Evolutionary conservation across 2,113 vertebrate species (phyloP).

Genomic region (Siphamia tubifer): DNA sequence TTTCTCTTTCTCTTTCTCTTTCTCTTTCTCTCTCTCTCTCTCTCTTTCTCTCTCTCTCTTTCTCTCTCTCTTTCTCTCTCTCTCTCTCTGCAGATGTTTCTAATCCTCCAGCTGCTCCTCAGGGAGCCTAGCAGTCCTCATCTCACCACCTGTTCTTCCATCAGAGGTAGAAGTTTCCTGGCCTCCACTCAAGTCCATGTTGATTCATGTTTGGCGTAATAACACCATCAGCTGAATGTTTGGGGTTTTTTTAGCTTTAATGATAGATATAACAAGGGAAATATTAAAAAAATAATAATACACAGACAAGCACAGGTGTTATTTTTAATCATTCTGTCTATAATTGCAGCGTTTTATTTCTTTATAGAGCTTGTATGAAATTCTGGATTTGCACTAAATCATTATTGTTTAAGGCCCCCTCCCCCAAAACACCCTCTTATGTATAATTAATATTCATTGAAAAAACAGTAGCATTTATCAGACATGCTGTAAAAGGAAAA

Average conservation of each 20-base stretch:
- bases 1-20: background rate
- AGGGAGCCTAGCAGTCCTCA: background rate
- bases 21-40: background rate
- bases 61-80: too few species aligned
- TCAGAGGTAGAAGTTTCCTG: background rate
- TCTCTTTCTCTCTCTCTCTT: background rate
- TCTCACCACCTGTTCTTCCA: slow-evolving; percentile 14
- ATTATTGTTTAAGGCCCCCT: too few species aligned
- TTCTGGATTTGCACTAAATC: too few species aligned
- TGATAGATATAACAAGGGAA: too few species aligned
- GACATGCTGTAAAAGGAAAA: background rate
- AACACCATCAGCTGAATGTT: too few species aligned
- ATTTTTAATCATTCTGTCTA: too few species aligned
- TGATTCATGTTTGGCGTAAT: background rate
- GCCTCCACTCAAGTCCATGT: background rate
- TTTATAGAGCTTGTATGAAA: too few species aligned
- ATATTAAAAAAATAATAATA: too few species aligned
- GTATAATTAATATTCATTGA: background rate
- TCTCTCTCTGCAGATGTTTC: slow-evolving; percentile 6
- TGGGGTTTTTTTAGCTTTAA: too few species aligned
- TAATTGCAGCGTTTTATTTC: too few species aligned
- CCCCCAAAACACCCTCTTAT: too few species aligned
- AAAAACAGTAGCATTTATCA: background rate
- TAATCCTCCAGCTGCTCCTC: background rate
- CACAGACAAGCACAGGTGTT: too few species aligned